Conservation (phyloP, 1,140 invertebrate species). For the Panagrolaimus sp. region DNA sequence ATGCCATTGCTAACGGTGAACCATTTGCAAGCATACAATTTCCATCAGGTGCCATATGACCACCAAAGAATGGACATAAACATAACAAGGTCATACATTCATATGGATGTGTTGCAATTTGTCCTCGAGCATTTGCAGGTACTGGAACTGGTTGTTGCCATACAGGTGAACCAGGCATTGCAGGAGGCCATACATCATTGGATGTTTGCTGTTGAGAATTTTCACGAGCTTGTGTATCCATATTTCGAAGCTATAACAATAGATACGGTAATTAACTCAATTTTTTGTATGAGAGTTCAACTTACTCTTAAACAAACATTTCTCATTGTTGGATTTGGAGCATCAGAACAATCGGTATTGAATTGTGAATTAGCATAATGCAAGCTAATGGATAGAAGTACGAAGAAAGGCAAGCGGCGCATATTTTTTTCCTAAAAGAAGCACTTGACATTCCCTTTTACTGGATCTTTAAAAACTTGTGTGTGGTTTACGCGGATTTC, state of each 20-base stretch:
- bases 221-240: slow-evolving; percentile 33
- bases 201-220: slow-evolving; percentile 17
- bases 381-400: slow-evolving; percentile 10
- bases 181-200: slow-evolving; percentile 33
- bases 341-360: slow-evolving; percentile 46
- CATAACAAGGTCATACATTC: slow-evolving; percentile 57
- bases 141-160: slow-evolving; percentile 54
- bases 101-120: slow-evolving; percentile 53
- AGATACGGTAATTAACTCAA: not conserved
- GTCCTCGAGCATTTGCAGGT: slow-evolving; percentile 39
- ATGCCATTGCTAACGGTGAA: slow-evolving; percentile 25
- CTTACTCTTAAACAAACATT: slow-evolving; percentile 34
- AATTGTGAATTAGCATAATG: slow-evolving; percentile 11
- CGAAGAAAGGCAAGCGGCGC: slow-evolving; percentile 9
- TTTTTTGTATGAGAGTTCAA: no score
- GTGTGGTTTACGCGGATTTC: no score
- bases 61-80: slow-evolving; percentile 54
- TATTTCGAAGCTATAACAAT: slow-evolving; percentile 28
- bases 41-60: slow-evolving; percentile 41
- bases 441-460: no score
- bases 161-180: slow-evolving; percentile 44
- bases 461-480: no score
- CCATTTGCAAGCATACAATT: slow-evolving; percentile 37
- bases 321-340: slow-evolving; percentile 37
- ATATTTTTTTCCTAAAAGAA: not conserved